A percentile compares a stretch with the other conserved stretches of the same genome.
Evolutionary conservation across 2,888 invertebrate species (phyloP).

Genomic region (Phorcus lineatus): DNA sequence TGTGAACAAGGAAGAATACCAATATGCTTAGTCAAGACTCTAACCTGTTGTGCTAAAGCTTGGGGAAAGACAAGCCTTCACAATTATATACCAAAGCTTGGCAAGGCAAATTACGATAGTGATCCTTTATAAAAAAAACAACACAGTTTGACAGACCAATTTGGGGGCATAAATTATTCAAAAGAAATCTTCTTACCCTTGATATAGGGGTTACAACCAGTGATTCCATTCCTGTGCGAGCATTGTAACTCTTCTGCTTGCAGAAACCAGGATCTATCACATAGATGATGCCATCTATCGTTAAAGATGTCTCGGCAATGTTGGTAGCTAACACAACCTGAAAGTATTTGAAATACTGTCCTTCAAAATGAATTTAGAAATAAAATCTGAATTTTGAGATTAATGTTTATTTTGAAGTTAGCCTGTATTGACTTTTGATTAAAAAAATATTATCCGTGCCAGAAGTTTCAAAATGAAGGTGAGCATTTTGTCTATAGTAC

Average conservation of each 20-base stretch:
- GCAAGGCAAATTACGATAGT: not conserved
- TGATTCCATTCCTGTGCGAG: slow-evolving; percentile 98
- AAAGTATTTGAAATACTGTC: slow-evolving; percentile 18
- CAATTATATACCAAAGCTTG: not conserved
- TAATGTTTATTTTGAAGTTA: too few relatives aligned
- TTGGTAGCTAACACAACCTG: slow-evolving; percentile 96
- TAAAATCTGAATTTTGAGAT: too few relatives aligned
- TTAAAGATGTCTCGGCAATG: slow-evolving; percentile 98
- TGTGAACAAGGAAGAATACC: too few relatives aligned
- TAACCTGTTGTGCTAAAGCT: too few relatives aligned
- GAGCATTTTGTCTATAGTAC: too few relatives aligned
- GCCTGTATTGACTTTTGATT: too few relatives aligned
- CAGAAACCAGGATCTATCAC: slow-evolving; percentile 99
- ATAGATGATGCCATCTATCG: slow-evolving; percentile 98
- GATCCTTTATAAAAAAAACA: too few relatives aligned
- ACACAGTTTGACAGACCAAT: not conserved
- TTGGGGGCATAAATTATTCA: not conserved
- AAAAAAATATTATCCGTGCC: too few relatives aligned
- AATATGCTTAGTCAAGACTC: not conserved
- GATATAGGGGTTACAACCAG: slow-evolving; percentile 98
- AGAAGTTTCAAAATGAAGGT: too few relatives aligned
- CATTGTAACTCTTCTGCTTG: slow-evolving; percentile 98
- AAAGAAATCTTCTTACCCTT: slow-evolving; percentile 78
- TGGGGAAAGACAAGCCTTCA: not conserved
- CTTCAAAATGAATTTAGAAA: too few relatives aligned